Base-by-base conservation (phyloP, 2,113 vertebrate genomes). In the Sinocyclocheilus anophthalmus region DNA sequence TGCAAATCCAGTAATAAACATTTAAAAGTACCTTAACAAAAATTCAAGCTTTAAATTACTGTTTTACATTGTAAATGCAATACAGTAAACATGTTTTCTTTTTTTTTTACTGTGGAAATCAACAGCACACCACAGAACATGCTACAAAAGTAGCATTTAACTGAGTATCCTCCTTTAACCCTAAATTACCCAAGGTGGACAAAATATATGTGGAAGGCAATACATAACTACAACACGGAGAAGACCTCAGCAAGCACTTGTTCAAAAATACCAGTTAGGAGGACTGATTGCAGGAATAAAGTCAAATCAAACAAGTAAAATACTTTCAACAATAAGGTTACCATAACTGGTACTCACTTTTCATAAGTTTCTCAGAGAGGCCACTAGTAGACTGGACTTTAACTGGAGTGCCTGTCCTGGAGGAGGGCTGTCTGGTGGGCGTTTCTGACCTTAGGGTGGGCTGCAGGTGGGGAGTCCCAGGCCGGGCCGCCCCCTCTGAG, bases 301-400 rank as follows among this genome's bases (percentile, higher is more conserved):
- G n/a, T 45, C 61, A 26, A 45, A 42, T n/a, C 20, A n/a, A 37
- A 80, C 9, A 14, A 6, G 2, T 45, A 67, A 69, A 69, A 70
- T 14, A 37, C 13, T 14, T 14, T 13, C 2, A 30, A 33, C 1
- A 20, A 48, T 37, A 4, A 24, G 10, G 16, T n/a, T 22, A 2
- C 6, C 16, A 37, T 83, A 42, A 39, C 30, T 18, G 5, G 3
- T 86, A 96, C 98, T 96, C 94, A 99, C 98, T 97, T 95, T 97
- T 99, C 97, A 99, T 98, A 86, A 99, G 95, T 88, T 96, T 97
- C 91, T 95, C 96, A 5, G 97, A 98, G 87, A 98, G 93, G 86
- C 94, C 95, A 92, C 94, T 95, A 90, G 93, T 94, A 0, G 95
- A 88, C 90, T 93, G 97, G 88, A 90, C 93, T 92, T 96, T 96